These are phyloP conservation scores for Dinomys branickii DNA, from an alignment of 2,113 vertebrate species.

Conservation along the genomic window DNA sequence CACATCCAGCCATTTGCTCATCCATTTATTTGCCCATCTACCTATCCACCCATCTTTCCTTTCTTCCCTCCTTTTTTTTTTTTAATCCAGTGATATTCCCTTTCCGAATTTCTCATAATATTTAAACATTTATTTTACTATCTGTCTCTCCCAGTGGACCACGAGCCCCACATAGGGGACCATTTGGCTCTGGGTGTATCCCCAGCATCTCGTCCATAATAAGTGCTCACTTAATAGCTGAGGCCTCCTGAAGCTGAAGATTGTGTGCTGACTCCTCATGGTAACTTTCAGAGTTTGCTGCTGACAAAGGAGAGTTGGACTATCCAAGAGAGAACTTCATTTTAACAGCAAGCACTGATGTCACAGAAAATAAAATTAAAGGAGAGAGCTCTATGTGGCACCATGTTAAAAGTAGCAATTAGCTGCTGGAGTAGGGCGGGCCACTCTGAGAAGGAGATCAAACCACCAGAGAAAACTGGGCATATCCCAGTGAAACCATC, in stretches of 20 bases:
- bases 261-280: neutral
- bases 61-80: neutral
- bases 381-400: neutral
- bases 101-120: neutral
- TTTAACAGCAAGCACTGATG: conserved; percentile 30
- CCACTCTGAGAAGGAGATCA: conserved; percentile 44
- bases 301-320: neutral
- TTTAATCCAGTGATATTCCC: neutral
- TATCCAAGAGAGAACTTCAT: neutral
- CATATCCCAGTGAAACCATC: conserved; percentile 63
- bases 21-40: neutral
- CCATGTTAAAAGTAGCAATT: conserved; percentile 70
- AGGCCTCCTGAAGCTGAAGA: neutral
- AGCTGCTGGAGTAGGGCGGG: conserved; percentile 20
- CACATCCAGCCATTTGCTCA: neutral
- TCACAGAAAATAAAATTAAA: conserved; percentile 43
- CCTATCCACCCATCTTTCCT: no score
- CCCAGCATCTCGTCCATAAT: neutral
- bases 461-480: conserved; percentile 62
- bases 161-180: neutral
- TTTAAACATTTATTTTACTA: neutral
- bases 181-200: neutral
- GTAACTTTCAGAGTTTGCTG: neutral
- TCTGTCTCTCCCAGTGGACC: neutral
- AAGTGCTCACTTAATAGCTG: neutral